phyloP scores from a whole-genome alignment of 1,140 invertebrate species.

The Neocloeon triangulifer region DNA sequence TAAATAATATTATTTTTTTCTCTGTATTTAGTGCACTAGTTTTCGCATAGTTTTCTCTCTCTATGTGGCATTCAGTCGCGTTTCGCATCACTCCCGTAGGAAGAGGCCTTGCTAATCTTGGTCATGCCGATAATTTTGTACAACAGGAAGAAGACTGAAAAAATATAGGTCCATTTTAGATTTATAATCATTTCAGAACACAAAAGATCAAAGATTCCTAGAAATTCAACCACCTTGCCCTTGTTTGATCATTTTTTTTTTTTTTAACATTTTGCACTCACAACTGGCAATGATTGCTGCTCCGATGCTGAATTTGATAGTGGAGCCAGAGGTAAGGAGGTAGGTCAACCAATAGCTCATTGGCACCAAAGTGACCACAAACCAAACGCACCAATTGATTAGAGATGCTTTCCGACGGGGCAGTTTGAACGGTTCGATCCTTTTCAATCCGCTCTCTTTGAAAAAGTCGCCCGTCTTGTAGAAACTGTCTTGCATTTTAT shows the following conservation, averaged over 20 bases:
- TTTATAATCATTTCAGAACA: background rate
- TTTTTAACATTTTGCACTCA: constrained; percentile 27
- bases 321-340: constrained; percentile 44
- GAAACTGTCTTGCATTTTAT: constrained; percentile 60
- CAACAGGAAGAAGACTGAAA: constrained; percentile 55
- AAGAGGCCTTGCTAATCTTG: constrained; percentile 60
- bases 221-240: background rate
- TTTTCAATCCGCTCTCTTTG: constrained; percentile 38
- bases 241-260: background rate
- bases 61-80: too few species aligned
- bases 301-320: constrained; percentile 42
- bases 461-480: constrained; percentile 64
- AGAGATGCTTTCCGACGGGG: constrained; percentile 36
- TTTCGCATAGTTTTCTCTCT: too few species aligned
- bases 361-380: constrained; percentile 36
- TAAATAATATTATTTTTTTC: too few species aligned
- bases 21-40: too few species aligned
- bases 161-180: constrained; percentile 9
- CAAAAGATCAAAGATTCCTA: background rate
- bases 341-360: constrained; percentile 43
- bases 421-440: constrained; percentile 27
- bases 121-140: constrained; percentile 60
- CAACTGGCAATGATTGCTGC: constrained; percentile 39
- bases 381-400: constrained; percentile 48
- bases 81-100: too few species aligned